A percentile compares a stretch with the other conserved stretches of the same genome.
These are phyloP conservation scores for Drosophila arizonae DNA, from an alignment of 1,140 invertebrate species.

Conservation along the genomic window DNA sequence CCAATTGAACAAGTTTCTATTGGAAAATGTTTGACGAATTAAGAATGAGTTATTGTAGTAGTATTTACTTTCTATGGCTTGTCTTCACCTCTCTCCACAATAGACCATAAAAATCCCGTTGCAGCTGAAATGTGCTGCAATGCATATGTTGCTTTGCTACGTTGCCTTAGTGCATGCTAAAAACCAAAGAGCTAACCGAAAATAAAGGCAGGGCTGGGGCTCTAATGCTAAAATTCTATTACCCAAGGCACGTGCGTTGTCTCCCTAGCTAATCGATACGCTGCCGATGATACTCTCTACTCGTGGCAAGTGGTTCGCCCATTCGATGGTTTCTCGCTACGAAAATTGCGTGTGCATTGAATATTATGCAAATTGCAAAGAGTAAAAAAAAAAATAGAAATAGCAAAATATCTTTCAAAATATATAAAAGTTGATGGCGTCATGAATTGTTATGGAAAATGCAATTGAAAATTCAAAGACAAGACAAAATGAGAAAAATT, in stretches of 20 bases:
- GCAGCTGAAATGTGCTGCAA: no score
- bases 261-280: constrained; percentile 17
- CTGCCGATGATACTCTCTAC: constrained; percentile 1
- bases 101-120: no score
- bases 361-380: constrained; percentile 71
- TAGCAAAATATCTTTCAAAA: constrained; percentile 21
- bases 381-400: constrained; percentile 17
- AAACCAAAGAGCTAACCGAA: constrained; percentile 12
- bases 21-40: no score
- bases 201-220: background rate
- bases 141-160: background rate
- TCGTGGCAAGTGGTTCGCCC: constrained; percentile 8
- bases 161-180: constrained; percentile 3
- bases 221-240: constrained; percentile 39
- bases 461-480: constrained; percentile 67
- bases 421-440: constrained; percentile 38
- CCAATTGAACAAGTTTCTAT: no score
- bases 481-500: constrained; percentile 58
- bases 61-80: no score
- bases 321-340: constrained; percentile 30
- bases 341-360: constrained; percentile 65
- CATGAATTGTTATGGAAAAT: constrained; percentile 54
- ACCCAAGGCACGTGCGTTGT: constrained; percentile 26
- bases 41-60: no score
- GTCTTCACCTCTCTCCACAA: no score